Conservation (phyloP, 2,888 invertebrate species). For the Andrena bucephala region DNA sequence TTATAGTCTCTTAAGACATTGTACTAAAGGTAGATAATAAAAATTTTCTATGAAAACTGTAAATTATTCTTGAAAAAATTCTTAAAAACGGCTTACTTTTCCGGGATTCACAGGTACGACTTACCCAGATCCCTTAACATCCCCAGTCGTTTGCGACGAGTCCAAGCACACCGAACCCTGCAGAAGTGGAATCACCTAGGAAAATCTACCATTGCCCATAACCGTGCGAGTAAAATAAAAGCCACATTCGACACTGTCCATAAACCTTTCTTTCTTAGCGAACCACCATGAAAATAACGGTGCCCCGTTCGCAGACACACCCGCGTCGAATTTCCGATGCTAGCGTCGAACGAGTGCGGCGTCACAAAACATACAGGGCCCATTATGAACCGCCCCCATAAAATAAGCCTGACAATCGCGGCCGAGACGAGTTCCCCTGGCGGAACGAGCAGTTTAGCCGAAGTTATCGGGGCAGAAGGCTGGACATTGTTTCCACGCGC, state of each 20-base stretch:
- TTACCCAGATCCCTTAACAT: too few species aligned
- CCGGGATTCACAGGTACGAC: too few species aligned
- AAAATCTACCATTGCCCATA: too few species aligned
- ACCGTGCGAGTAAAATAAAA: too few species aligned
- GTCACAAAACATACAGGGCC: slow-evolving; percentile 15
- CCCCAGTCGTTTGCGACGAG: too few species aligned
- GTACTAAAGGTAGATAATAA: too few species aligned
- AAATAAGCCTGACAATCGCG: slow-evolving; percentile 48
- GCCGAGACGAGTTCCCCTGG: neutral
- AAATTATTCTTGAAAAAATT: too few species aligned
- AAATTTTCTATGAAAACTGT: too few species aligned
- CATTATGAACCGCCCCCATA: slow-evolving; percentile 48
- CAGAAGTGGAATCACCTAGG: too few species aligned
- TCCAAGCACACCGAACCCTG: too few species aligned
- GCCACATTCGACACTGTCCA: slow-evolving; percentile 6
- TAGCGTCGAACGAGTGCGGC: slow-evolving; percentile 10
- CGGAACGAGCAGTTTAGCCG: slow-evolving; percentile 15
- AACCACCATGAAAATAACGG: slow-evolving; percentile 39
- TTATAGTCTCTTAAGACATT: too few species aligned
- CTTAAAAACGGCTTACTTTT: too few species aligned
- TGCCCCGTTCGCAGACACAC: slow-evolving; percentile 8
- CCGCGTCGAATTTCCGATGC: slow-evolving; percentile 39
- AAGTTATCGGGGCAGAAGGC: slow-evolving; percentile 34
- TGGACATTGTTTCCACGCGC: slow-evolving; percentile 40
- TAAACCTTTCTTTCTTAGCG: slow-evolving; percentile 15